Evolutionary conservation across 2,797 vertebrate genomes (phyloP), one percentile per base, ranked within the genome.

Genomic region (Hirundo rustica): DNA sequence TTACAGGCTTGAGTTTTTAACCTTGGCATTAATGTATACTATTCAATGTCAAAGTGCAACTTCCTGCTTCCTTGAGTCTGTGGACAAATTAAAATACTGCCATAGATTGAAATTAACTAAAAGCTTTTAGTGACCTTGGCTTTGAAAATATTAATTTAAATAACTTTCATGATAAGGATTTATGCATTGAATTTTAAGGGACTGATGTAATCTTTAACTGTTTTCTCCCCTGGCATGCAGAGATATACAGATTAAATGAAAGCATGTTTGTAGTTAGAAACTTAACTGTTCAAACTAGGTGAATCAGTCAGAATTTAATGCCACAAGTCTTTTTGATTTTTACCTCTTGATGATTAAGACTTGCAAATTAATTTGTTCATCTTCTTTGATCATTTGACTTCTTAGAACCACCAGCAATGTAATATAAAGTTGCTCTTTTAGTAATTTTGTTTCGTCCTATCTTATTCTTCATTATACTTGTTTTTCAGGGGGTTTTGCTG

Each of bases 71-170:
- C 72, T 92, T 77, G 57, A 95, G 80, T 93, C 64, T 87, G n/a
- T 89, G 93, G 81, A 60, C 55, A 67, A 88, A 85, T 79, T 95
- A 76, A 94, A 95, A 66, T 57, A 57, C 27, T 36, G 51, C n/a
- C n/a, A 6, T 81, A 87, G 47, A 79, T 18, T 85, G 77, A 95
- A 96, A 89, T 89, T 27, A 90, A 88, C 66, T 72, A 76, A 93
- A 95, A 89, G 88, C 86, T 82, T 87, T 95, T 79, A 92, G 53
- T 94, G 71, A 93, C 80, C 77, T 85, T 93, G 93, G 40, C 73
- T 95, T 96, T 96, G 76, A 95, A 95, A 95, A 84, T 53, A 42
- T 5, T 57, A 8, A 88, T 95, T 90, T 96, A 55, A 85, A 88
- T 94, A 84, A 89, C 61, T 84, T 96, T 90, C 27, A 47, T 67